Percentiles rank a stretch among this genome's conserved stretches.
phyloP scores from a whole-genome alignment of 1,140 invertebrate species.

The Prorops nasuta region DNA sequence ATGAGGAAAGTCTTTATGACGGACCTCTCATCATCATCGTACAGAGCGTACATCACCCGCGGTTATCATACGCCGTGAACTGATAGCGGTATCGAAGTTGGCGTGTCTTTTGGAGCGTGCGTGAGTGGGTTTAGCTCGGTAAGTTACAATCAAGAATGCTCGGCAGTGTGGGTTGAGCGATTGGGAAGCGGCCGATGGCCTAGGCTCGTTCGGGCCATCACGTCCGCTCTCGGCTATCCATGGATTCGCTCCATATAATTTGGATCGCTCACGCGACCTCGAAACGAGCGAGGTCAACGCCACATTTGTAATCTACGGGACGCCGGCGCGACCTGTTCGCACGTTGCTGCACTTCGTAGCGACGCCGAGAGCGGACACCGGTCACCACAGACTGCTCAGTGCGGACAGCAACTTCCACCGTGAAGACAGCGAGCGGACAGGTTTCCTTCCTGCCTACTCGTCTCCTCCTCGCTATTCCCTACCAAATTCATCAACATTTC shows the following conservation, averaged over 20 bases:
- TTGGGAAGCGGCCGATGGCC: constrained; percentile 40
- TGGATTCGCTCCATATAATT: constrained; percentile 53
- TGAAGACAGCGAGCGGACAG: constrained; percentile 8
- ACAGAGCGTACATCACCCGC: constrained; percentile 12
- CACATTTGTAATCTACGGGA: constrained; percentile 52
- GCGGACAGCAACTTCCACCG: constrained; percentile 30
- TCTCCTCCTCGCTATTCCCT: too few relatives aligned
- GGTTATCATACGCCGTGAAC: constrained; percentile 21
- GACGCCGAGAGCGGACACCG: background rate
- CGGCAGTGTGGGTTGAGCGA: constrained; percentile 29
- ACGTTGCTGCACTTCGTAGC: constrained; percentile 30
- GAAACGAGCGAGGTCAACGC: constrained; percentile 48
- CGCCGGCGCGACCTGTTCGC: constrained; percentile 52
- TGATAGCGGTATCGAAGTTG: constrained; percentile 1
- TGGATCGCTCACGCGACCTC: constrained; percentile 53
- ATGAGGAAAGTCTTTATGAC: constrained; percentile 9
- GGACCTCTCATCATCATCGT: constrained; percentile 20
- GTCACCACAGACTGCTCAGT: constrained; percentile 19
- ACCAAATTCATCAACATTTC: too few relatives aligned
- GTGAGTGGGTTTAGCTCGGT: background rate
- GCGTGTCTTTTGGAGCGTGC: background rate
- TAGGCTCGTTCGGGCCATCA: constrained; percentile 43
- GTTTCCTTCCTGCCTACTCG: too few relatives aligned
- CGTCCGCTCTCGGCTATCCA: constrained; percentile 45
- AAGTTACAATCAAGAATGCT: constrained; percentile 26